Percentiles rank a stretch among this genome's conserved stretches.
These are phyloP conservation scores for Gopherus evgoodei DNA, from an alignment of 2,113 vertebrate species.

Conservation along the genomic window DNA sequence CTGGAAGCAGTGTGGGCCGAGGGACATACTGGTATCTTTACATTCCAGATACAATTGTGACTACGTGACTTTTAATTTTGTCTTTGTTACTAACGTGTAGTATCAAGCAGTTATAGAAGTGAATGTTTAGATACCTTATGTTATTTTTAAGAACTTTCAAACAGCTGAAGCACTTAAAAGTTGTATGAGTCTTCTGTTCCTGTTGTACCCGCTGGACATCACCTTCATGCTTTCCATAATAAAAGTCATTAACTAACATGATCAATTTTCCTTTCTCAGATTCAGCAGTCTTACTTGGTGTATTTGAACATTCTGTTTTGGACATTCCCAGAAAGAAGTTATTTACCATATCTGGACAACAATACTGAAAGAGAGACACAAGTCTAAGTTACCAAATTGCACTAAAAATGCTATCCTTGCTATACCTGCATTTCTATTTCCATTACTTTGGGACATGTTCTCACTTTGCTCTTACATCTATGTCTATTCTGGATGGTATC, in stretches of 20 bases:
- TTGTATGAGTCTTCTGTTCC: conserved; percentile 87
- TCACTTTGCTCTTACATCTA: accelerated
- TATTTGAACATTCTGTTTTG: conserved; percentile 66
- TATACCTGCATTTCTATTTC: neutral
- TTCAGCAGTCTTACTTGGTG: conserved; percentile 71
- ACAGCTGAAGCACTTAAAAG: conserved; percentile 98
- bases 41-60: neutral
- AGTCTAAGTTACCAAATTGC: neutral
- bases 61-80: neutral
- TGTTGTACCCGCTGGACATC: conserved; percentile 78
- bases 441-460: neutral
- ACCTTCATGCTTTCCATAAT: conserved; percentile 93
- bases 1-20: too few relatives aligned
- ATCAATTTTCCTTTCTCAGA: conserved; percentile 92
- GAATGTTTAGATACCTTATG: conserved; percentile 86
- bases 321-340: conserved; percentile 68
- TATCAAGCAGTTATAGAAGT: conserved; percentile 6
- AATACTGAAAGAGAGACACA: conserved; percentile 80
- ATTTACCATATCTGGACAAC: conserved; percentile 83
- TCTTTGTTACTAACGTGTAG: neutral
- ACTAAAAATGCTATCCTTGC: neutral
- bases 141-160: conserved; percentile 98
- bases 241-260: conserved; percentile 98
- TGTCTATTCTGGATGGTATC: neutral
- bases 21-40: neutral